Evolutionary conservation across 2,888 invertebrate genomes (phyloP).

Genomic region (Lepidonotus clava): DNA sequence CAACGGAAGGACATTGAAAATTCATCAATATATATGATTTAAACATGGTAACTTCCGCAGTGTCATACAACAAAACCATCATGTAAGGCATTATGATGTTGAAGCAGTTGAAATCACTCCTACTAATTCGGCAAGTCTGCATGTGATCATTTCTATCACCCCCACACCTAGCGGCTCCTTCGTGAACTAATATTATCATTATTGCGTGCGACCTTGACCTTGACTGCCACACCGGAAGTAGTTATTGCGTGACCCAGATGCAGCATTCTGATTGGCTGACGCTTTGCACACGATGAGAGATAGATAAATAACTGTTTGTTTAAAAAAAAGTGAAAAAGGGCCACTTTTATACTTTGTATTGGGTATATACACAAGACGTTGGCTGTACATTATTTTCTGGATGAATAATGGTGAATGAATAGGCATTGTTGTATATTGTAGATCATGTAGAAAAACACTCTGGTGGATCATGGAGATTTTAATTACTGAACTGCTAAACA

Average conservation of each 20-base stretch:
- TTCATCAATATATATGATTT: slow-evolving; percentile 12
- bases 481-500: too few relatives aligned
- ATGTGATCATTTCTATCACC: not conserved
- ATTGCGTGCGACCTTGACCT: slow-evolving; percentile 14
- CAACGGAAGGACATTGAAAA: slow-evolving; percentile 14
- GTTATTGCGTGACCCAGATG: slow-evolving; percentile 2
- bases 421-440: too few relatives aligned
- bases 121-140: slow-evolving; percentile 17
- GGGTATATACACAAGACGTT: not conserved
- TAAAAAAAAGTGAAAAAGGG: slow-evolving; percentile 26
- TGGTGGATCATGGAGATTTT: too few relatives aligned
- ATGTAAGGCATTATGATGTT: slow-evolving; percentile 27
- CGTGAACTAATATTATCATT: too few relatives aligned
- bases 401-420: not conserved
- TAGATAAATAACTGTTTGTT: too few relatives aligned
- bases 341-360: not conserved
- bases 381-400: not conserved
- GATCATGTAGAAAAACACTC: too few relatives aligned
- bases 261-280: slow-evolving; percentile 24
- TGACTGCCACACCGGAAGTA: slow-evolving; percentile 28
- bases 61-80: slow-evolving; percentile 17
- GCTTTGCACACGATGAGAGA: slow-evolving; percentile 12
- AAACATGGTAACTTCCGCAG: slow-evolving; percentile 13
- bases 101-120: slow-evolving; percentile 21
- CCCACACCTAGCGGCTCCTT: not conserved